Percentiles rank a stretch among this genome's conserved stretches.
Conservation (phyloP, 1,140 invertebrate species). For the Sitodiplosis mosellana region DNA sequence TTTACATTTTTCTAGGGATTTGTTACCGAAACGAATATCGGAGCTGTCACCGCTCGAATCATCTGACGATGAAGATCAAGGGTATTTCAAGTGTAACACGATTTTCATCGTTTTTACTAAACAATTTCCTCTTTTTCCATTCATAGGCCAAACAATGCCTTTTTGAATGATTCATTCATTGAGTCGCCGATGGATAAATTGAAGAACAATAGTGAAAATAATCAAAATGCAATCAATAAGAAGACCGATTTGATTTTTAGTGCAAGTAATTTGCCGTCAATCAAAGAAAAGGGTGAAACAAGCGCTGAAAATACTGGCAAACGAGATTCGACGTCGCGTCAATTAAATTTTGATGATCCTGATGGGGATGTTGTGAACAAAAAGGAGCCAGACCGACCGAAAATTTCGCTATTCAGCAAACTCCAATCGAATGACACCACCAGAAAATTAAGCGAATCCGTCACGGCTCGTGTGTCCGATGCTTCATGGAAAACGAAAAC, state of each 20-base stretch:
- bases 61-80: slow-evolving; percentile 15
- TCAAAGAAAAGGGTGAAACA: background rate
- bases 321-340: background rate
- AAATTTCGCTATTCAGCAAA: too few relatives aligned
- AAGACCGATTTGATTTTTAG: background rate
- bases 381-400: too few relatives aligned
- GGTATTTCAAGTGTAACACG: background rate
- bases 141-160: slow-evolving; percentile 19
- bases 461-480: too few relatives aligned
- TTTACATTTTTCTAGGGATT: background rate
- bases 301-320: background rate
- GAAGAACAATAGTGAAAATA: background rate
- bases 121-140: background rate
- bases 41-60: slow-evolving; percentile 17
- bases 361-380: background rate
- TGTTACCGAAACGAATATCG: slow-evolving; percentile 11
- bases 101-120: too few relatives aligned
- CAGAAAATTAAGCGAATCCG: too few relatives aligned
- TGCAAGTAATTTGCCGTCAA: too few relatives aligned
- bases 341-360: background rate
- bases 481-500: too few relatives aligned
- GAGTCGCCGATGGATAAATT: too few relatives aligned
- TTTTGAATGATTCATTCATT: slow-evolving; percentile 22
- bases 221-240: background rate
- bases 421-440: too few relatives aligned